A percentile compares a stretch with the other conserved stretches of the same genome.
Conservation (phyloP, 2,888 invertebrate species). For the Molorchus minor region DNA sequence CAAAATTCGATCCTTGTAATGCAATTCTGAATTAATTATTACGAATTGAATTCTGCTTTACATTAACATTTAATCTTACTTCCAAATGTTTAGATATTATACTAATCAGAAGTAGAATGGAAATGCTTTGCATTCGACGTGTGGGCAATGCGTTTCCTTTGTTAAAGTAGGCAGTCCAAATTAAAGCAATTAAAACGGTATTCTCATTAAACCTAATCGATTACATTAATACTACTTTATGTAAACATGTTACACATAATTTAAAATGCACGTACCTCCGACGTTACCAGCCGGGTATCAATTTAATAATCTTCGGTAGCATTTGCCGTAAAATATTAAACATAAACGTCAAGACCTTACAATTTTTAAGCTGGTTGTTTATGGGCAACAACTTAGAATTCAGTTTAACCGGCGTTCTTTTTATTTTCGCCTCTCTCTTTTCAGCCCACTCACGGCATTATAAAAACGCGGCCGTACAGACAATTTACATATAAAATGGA, state of each 20-base stretch:
- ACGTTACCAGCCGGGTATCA: slow-evolving; percentile 22
- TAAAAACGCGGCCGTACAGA: slow-evolving; percentile 4
- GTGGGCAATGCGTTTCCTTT: too few relatives aligned
- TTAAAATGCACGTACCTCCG: slow-evolving; percentile 20
- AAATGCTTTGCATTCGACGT: too few relatives aligned
- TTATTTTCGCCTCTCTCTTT: slow-evolving; percentile 10
- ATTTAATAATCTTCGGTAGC: slow-evolving; percentile 27
- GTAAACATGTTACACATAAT: slow-evolving; percentile 19
- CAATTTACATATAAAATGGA: slow-evolving; percentile 21
- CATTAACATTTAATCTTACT: too few relatives aligned
- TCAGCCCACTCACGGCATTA: not conserved
- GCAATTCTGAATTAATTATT: too few relatives aligned
- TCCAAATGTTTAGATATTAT: too few relatives aligned
- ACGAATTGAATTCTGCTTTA: too few relatives aligned
- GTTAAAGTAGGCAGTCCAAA: not conserved
- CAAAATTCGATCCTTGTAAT: too few relatives aligned
- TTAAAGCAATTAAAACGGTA: slow-evolving; percentile 6
- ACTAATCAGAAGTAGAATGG: too few relatives aligned
- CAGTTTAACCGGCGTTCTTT: slow-evolving; percentile 12
- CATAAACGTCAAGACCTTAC: slow-evolving; percentile 27
- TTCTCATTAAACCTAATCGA: not conserved
- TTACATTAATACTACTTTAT: slow-evolving; percentile 13
- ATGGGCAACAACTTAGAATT: slow-evolving; percentile 18
- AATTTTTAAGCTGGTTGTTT: slow-evolving; percentile 26
- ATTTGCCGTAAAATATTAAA: slow-evolving; percentile 25